Evolutionary conservation across 2,888 invertebrate genomes (phyloP).

Genomic region (Chamaedrilus cognettii): DNA sequence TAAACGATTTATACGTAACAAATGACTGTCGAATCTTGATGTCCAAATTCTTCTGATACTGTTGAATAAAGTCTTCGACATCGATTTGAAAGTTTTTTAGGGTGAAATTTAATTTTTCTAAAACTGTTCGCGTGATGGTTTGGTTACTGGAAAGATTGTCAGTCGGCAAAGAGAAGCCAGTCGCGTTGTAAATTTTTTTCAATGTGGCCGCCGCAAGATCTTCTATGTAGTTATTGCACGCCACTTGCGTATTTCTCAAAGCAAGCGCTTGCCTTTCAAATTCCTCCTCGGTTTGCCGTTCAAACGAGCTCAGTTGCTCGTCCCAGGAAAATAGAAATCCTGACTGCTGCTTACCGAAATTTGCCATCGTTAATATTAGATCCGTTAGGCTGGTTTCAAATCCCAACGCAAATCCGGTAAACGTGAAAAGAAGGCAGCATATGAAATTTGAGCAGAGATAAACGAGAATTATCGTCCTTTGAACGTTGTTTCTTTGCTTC

Average conservation of each 20-base stretch:
- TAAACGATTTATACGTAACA: too few relatives aligned
- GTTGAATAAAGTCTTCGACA: too few relatives aligned
- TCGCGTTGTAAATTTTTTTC: too few relatives aligned
- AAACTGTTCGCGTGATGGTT: too few relatives aligned
- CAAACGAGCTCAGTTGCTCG: not conserved
- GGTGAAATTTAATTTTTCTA: too few relatives aligned
- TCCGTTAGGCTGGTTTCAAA: slow-evolving; percentile 33
- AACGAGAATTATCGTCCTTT: slow-evolving; percentile 3
- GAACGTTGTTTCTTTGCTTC: not conserved
- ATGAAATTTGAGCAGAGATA: slow-evolving; percentile 24
- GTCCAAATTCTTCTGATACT: too few relatives aligned
- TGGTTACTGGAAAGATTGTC: too few relatives aligned
- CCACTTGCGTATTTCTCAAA: not conserved
- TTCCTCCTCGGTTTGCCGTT: not conserved
- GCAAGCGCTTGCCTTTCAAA: not conserved
- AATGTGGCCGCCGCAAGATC: slow-evolving; percentile 10
- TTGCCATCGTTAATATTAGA: too few relatives aligned
- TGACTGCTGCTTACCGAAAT: not conserved
- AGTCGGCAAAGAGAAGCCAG: too few relatives aligned
- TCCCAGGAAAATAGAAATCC: not conserved
- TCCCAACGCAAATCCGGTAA: slow-evolving; percentile 38
- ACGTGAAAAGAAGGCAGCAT: slow-evolving; percentile 31
- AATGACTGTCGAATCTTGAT: too few relatives aligned
- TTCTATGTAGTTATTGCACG: slow-evolving; percentile 11
- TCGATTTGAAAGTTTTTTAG: too few relatives aligned